These are phyloP conservation scores for Ceratoteleas bidentatus DNA, from an alignment of 1,140 invertebrate species.

Conservation along the genomic window DNA sequence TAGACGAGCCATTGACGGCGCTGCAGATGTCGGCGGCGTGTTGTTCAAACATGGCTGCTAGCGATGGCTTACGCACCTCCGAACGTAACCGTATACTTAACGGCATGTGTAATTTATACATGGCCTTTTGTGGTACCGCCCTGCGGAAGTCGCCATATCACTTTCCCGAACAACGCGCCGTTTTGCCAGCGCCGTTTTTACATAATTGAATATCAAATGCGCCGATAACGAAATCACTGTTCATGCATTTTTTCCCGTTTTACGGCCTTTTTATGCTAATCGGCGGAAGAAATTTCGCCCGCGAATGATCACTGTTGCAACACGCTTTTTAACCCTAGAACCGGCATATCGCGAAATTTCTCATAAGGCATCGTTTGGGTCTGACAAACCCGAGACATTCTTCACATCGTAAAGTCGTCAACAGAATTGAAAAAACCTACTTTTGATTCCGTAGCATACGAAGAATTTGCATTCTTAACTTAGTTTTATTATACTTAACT, in stretches of 20 bases:
- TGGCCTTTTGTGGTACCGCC: constrained; percentile 71
- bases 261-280: constrained; percentile 55
- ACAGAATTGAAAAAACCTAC: no score
- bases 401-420: no score
- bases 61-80: constrained; percentile 62
- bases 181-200: constrained; percentile 37
- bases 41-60: constrained; percentile 62
- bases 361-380: no score
- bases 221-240: constrained; percentile 46
- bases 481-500: no score
- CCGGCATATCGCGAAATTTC: no score
- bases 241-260: constrained; percentile 35
- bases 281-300: constrained; percentile 7
- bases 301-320: no score
- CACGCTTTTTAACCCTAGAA: no score
- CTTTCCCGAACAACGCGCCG: constrained; percentile 50
- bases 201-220: constrained; percentile 64
- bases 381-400: no score
- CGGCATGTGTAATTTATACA: constrained; percentile 64
- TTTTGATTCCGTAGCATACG: no score
- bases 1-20: constrained; percentile 26
- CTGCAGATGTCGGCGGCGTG: constrained; percentile 47
- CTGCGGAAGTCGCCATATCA: constrained; percentile 74
- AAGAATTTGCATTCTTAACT: no score
- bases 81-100: constrained; percentile 66